phyloP scores from a whole-genome alignment of 2,113 vertebrate species.

The Lepus europaeus region DNA sequence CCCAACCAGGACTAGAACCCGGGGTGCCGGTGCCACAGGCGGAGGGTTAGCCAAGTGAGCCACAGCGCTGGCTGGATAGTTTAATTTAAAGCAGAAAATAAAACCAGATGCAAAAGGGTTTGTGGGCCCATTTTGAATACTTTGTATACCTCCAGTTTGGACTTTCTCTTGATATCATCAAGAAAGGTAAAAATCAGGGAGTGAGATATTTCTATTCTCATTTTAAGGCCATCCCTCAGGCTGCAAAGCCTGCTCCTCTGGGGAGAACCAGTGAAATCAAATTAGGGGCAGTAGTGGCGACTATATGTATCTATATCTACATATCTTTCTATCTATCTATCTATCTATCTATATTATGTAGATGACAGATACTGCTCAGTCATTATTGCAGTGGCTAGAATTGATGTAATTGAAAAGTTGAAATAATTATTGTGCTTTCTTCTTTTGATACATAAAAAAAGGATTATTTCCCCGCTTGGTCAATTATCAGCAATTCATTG shows the following conservation, averaged over 20 bases:
- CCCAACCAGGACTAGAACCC: no score
- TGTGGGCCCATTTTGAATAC: background rate
- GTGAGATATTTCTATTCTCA: no score
- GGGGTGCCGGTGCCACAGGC: no score
- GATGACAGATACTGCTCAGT: background rate
- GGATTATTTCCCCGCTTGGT: background rate
- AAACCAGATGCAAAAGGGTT: background rate
- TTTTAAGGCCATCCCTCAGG: background rate
- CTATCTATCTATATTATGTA: background rate
- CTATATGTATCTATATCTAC: no score
- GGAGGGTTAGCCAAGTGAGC: no score
- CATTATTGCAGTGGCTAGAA: background rate
- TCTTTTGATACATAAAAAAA: background rate
- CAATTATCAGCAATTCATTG: background rate
- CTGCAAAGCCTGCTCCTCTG: background rate
- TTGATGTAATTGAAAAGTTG: background rate
- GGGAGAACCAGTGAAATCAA: no score
- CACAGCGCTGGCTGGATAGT: background rate
- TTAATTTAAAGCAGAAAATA: constrained; percentile 3
- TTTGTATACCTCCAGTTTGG: background rate
- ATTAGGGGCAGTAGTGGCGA: no score
- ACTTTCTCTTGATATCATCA: background rate
- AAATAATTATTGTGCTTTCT: background rate
- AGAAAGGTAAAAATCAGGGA: background rate
- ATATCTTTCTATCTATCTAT: no score